These are phyloP conservation scores for Argyresthia albistria DNA, from an alignment of 2,888 invertebrate genomes.

Conservation along the genomic window DNA sequence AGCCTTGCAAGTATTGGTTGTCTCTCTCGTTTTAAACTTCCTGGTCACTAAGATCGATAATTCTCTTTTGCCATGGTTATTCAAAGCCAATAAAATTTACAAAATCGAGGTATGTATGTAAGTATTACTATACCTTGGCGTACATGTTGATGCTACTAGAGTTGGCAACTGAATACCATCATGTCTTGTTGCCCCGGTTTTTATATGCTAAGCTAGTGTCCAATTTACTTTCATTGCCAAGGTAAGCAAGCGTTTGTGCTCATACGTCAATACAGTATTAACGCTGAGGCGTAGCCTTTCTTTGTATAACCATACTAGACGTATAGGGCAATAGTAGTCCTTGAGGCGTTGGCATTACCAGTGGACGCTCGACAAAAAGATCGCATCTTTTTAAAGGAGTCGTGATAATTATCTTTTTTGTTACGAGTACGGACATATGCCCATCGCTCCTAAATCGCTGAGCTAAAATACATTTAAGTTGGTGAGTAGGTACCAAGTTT, in stretches of 20 bases:
- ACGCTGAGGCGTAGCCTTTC: constrained; percentile 57
- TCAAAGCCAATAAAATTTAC: no score
- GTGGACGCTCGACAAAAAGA: not conserved
- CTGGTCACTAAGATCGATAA: no score
- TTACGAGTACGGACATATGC: not conserved
- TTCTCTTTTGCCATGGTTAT: no score
- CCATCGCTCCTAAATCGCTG: no score
- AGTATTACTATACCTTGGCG: constrained; percentile 44
- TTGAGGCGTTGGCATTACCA: not conserved
- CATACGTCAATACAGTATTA: constrained; percentile 14
- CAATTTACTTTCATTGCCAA: constrained; percentile 68
- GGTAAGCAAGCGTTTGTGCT: constrained; percentile 32
- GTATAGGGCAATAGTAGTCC: not conserved
- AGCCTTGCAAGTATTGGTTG: no score
- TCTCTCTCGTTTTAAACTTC: no score
- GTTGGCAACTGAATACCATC: constrained; percentile 69
- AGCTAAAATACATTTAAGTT: no score
- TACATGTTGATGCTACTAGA: constrained; percentile 63
- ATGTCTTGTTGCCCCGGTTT: constrained; percentile 53
- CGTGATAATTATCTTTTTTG: not conserved
- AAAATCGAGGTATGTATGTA: no score
- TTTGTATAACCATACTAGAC: constrained; percentile 4
- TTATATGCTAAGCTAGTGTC: constrained; percentile 52
- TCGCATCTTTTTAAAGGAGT: not conserved
- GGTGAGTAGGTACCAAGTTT: no score